Evolutionary conservation across 2,113 vertebrate genomes (phyloP).

Genomic region (Zosterops japonicus): DNA sequence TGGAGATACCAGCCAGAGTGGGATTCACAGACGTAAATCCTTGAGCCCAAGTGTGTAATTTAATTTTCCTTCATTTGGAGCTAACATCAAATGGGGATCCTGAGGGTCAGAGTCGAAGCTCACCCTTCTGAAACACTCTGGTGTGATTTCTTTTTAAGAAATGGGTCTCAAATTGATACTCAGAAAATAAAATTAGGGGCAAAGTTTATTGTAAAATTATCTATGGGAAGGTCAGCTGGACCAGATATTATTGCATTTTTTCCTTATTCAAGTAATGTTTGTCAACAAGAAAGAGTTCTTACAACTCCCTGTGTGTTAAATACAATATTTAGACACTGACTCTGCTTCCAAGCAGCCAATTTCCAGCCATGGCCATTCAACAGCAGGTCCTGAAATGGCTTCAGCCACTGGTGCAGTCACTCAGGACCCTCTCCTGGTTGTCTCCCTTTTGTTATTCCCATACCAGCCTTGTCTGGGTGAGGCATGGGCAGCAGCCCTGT

Average conservation of each 20-base stretch:
- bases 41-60: conserved; percentile 10
- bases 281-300: neutral
- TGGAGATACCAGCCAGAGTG: conserved; percentile 30
- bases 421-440: neutral
- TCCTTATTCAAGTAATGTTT: neutral
- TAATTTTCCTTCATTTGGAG: conserved; percentile 27
- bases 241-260: neutral
- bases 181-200: neutral
- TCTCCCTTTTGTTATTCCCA: rapidly evolving
- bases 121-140: neutral
- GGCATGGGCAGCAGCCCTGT: rapidly evolving
- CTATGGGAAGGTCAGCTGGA: neutral
- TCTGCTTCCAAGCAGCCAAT: neutral
- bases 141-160: neutral
- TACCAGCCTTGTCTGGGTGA: rapidly evolving
- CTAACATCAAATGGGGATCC: neutral
- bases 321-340: neutral
- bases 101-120: neutral
- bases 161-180: neutral
- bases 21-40: conserved; percentile 30
- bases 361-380: neutral
- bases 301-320: neutral
- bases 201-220: neutral
- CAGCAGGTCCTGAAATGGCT: neutral
- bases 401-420: rapidly evolving